These are phyloP conservation scores for Heterotis niloticus DNA, from an alignment of 2,113 vertebrate genomes.

Conservation along the genomic window DNA sequence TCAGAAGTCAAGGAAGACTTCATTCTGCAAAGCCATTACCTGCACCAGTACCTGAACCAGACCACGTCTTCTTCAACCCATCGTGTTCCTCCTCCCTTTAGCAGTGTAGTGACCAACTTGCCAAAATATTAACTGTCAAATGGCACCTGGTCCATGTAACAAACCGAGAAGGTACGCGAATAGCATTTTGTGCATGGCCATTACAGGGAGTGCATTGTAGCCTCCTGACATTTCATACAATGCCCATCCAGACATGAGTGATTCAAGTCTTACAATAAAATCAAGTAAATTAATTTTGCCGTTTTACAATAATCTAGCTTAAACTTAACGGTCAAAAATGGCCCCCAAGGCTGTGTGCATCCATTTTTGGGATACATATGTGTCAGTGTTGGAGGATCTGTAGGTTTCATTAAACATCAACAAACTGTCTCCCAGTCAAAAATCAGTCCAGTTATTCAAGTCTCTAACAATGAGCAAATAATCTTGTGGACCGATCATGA, in stretches of 20 bases:
- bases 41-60: neutral
- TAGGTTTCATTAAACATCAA: too few species aligned
- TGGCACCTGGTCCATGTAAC: neutral
- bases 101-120: neutral
- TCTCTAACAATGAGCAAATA: neutral
- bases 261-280: too few species aligned
- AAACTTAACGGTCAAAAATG: too few species aligned
- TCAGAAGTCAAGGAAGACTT: conserved; percentile 42
- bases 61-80: neutral
- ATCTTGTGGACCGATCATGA: neutral
- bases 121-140: neutral
- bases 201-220: conserved; percentile 9
- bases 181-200: conserved; percentile 19
- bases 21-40: conserved; percentile 25
- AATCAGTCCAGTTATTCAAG: neutral
- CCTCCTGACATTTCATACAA: too few species aligned
- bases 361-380: neutral
- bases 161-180: conserved; percentile 12
- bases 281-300: too few species aligned
- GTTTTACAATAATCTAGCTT: too few species aligned
- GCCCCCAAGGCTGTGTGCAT: too few species aligned
- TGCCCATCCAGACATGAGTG: too few species aligned
- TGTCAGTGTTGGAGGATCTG: too few species aligned
- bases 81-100: conserved; percentile 13
- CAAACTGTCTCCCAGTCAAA: too few species aligned